phyloP scores from a whole-genome alignment of 64 coral and sea anemone genomes.

The Platygyra sinensis region DNA sequence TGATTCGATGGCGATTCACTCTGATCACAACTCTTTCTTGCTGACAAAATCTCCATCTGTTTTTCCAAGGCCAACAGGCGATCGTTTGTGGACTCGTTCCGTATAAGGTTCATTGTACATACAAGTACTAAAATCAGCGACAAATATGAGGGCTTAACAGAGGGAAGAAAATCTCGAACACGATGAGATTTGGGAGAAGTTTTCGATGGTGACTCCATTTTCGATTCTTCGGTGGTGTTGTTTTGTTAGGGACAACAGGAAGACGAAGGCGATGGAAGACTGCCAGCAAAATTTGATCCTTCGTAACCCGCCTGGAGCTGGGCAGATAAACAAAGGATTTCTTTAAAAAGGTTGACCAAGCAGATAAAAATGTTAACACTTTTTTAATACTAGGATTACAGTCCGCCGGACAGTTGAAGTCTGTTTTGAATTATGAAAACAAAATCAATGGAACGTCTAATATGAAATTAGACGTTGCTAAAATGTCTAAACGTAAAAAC shows the following conservation, averaged over 20 bases:
- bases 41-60: neutral
- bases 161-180: neutral
- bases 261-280: neutral
- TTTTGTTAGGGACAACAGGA: neutral
- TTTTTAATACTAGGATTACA: too few relatives aligned
- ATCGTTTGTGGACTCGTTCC: neutral
- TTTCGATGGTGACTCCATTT: neutral
- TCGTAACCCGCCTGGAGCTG: neutral
- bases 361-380: too few relatives aligned
- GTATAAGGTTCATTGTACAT: neutral
- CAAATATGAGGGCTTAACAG: neutral
- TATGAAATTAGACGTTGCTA: too few relatives aligned
- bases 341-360: neutral
- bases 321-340: neutral
- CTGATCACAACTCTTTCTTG: neutral
- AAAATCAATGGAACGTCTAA: too few relatives aligned
- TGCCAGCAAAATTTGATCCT: constrained; percentile 11
- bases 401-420: too few relatives aligned
- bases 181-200: neutral
- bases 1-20: neutral
- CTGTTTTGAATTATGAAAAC: too few relatives aligned
- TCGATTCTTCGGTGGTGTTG: neutral
- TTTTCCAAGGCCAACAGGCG: neutral
- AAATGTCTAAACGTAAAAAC: too few relatives aligned
- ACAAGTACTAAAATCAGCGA: neutral